phyloP scores from a whole-genome alignment of 2,797 vertebrate species.

The Diplodus sargus region DNA sequence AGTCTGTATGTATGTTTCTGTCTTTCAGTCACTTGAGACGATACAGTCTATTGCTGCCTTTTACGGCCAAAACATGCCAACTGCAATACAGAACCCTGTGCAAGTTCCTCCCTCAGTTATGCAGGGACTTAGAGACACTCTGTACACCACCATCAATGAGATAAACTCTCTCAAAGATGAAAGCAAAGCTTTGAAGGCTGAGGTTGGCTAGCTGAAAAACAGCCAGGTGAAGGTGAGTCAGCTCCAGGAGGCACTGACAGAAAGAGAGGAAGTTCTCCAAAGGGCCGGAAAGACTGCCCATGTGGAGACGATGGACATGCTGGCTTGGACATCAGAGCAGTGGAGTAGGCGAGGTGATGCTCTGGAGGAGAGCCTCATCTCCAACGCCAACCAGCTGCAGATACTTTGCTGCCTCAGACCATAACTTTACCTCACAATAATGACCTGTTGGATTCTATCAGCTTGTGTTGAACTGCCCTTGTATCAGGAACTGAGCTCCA shows the following conservation, averaged over 20 bases:
- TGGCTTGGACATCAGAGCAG: too few species aligned
- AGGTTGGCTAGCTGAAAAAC: constrained; percentile 6
- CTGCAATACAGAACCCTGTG: constrained; percentile 10
- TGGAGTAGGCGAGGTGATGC: too few species aligned
- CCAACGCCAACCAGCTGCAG: too few species aligned
- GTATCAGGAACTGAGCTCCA: not conserved
- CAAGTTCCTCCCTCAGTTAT: not conserved
- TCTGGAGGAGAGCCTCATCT: too few species aligned
- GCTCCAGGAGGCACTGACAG: not conserved
- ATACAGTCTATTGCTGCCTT: not conserved
- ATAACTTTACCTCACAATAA: too few species aligned
- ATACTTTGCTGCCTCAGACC: too few species aligned
- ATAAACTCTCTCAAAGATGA: constrained; percentile 15
- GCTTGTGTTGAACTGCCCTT: too few species aligned
- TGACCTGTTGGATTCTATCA: too few species aligned
- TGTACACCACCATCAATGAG: constrained; percentile 3
- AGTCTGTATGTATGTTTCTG: not conserved
- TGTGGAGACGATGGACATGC: not conserved
- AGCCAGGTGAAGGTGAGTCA: constrained; percentile 14
- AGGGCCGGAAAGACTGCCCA: too few species aligned
- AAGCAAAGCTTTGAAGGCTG: constrained; percentile 22
- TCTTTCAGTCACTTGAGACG: not conserved
- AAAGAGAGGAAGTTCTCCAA: too few species aligned
- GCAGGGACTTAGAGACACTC: not conserved
- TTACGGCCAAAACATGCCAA: not conserved